phyloP scores from a whole-genome alignment of 2,113 vertebrate species.

The Nicator chloris region DNA sequence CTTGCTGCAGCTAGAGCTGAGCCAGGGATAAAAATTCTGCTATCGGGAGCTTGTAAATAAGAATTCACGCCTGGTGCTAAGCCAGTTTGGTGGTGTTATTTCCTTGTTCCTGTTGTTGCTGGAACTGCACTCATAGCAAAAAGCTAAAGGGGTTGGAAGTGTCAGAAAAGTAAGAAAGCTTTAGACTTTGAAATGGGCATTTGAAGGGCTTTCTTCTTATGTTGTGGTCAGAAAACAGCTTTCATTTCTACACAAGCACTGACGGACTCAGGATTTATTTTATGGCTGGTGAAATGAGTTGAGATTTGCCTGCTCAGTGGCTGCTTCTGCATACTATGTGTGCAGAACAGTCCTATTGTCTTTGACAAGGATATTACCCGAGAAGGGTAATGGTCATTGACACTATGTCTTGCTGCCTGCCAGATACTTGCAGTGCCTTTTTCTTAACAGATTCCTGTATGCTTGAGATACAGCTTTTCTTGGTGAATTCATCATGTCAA shows the following conservation, averaged over 20 bases:
- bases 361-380: not conserved
- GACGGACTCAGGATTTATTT: not conserved
- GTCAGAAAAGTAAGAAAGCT: not conserved
- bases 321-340: not conserved
- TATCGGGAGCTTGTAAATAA: not conserved
- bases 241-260: not conserved
- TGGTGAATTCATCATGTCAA: not conserved
- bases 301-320: not conserved
- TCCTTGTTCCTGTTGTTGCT: slow-evolving; percentile 9
- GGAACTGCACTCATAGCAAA: not conserved
- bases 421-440: not conserved
- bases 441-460: not conserved
- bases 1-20: not conserved
- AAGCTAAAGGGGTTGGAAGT: not conserved
- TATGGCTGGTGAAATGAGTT: not conserved
- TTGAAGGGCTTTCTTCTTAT: slow-evolving; percentile 15
- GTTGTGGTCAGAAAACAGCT: not conserved
- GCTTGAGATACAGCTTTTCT: not conserved
- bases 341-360: not conserved
- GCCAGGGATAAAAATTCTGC: not conserved
- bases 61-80: not conserved
- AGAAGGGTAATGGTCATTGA: not conserved
- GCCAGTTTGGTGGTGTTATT: not conserved
- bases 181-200: not conserved
- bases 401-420: not conserved